Evolutionary conservation across 2,797 vertebrate species (phyloP), one percentile per base, ranked within the genome.

Genomic region (Esox masquinongy): DNA sequence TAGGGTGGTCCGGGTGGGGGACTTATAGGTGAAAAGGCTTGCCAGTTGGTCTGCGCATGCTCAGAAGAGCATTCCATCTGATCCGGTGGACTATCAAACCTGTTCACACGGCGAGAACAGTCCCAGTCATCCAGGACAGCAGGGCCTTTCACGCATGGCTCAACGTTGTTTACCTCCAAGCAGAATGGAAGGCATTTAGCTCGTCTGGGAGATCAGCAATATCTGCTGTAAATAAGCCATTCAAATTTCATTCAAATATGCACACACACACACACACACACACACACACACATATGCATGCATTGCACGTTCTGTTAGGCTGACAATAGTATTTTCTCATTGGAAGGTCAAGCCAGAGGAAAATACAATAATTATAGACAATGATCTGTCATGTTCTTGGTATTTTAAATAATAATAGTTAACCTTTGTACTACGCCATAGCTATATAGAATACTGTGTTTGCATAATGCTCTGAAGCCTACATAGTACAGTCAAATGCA

Each of bases 321-420:
- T 74, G 78, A 86, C 4, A 72, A 84, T 79, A 74, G 76, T 79
- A 17, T 47, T 72, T 79, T 82, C 63, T 84, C 78, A 84, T 88
- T 71, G 77, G 49, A 79, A 70, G 89, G 87, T 91, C 83, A 88
- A 82, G 77, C 81, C 77, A 79, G 79, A 82, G 86, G 81, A 85
- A 80, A 26, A 82, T 70, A 31, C 68, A 53, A 79, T 87, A 88
- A 89, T 91, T 87, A 86, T 47, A 76, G 76, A 74, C 64, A 51
- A 64, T 61, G 14, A 5, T 78, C 68, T 84, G 83, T 79, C 83
- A 31, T 59, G 76, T 75, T 87, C 82, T 75, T 72, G 67, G 69
- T 85, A 76, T 89, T 88, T 85, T 82, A 22, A 87, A n/a, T 31
- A 39, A 70, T 70, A 63, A 83, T 78, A 75, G 74, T 79, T 43